Base-by-base conservation (phyloP, 1,140 invertebrate genomes). In the Octopus sinensis region DNA sequence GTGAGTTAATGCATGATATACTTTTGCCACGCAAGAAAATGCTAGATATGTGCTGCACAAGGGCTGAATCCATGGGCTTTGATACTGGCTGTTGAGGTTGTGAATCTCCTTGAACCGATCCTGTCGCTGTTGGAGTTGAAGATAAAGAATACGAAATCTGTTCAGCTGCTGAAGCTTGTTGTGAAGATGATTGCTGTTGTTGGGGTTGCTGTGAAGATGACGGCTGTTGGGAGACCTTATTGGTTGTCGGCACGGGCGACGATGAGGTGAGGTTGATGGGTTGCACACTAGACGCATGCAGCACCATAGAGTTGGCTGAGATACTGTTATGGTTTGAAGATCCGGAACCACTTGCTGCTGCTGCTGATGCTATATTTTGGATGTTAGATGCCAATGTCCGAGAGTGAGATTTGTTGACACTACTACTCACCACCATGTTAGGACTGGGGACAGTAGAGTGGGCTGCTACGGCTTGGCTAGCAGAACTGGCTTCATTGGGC, bases 1-100 rank as follows among this genome's bases (percentile, higher is more conserved):
- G 88, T 80, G 43, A 88, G 75, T 62, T 82, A 81, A 89, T 80
- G 81, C 88, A 89, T 1, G 88, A 89, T 56, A 89, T 89, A 82
- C 87, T 88, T 80, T 89, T 89, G 10, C 86, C 87, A 75, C 85
- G 84, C 6, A 88, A 80, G 82, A 87, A 84, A 7, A 86, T 87
- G 13, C 88, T 87, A 80, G 84, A 51, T 13, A 79, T 68, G 54
- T 68, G 62, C 30, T 79, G 79, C 54, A 68, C 53, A 62, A 79
- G 76, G 30, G 76, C 76, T 43, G 76, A 77, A 23, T 79, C 54
- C 10, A 23, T 23, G 53, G 30, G 62, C 54, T 79, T 79, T 17
- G 6, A n/a, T 17, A 10, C 12, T 53, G 43, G 52, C 52, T 54
- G 77, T 53, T 53, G 77, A 53, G 51, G 54, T 52, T 43, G 76